Percentiles rank a stretch among this genome's conserved stretches.
Conservation (phyloP, 2,113 vertebrate genomes). For the Odontesthes bonariensis region DNA sequence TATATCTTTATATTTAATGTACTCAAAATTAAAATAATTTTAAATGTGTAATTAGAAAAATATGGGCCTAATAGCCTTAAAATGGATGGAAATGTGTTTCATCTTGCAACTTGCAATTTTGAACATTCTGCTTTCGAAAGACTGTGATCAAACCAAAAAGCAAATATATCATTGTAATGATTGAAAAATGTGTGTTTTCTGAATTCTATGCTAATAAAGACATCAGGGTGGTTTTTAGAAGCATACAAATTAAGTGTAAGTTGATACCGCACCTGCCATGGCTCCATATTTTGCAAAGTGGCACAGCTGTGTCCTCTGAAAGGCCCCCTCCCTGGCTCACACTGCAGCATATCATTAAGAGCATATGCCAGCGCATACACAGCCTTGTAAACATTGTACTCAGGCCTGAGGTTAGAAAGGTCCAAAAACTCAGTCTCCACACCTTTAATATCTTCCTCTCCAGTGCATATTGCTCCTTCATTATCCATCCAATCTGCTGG, state of each 20-base stretch:
- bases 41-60: no score
- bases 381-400: conserved; percentile 64
- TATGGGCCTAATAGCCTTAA: no score
- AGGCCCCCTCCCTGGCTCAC: conserved; percentile 67
- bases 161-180: no score
- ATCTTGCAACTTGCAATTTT: no score
- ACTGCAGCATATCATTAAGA: conserved; percentile 22
- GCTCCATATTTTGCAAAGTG: conserved; percentile 61
- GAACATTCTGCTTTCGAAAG: background rate
- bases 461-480: conserved; percentile 62
- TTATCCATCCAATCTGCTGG: conserved; percentile 9
- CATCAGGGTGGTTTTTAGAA: background rate
- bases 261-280: conserved; percentile 73
- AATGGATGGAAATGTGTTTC: background rate
- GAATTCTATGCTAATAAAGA: background rate
- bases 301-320: conserved; percentile 69
- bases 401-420: conserved; percentile 60
- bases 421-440: conserved; percentile 61
- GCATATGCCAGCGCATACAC: conserved; percentile 53
- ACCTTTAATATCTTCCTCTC: conserved; percentile 64
- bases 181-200: no score
- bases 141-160: no score
- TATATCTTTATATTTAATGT: no score
- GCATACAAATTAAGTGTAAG: background rate
- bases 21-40: no score